Evolutionary conservation across 2,113 vertebrate genomes (phyloP).

Genomic region (Thamnophis sirtalis): DNA sequence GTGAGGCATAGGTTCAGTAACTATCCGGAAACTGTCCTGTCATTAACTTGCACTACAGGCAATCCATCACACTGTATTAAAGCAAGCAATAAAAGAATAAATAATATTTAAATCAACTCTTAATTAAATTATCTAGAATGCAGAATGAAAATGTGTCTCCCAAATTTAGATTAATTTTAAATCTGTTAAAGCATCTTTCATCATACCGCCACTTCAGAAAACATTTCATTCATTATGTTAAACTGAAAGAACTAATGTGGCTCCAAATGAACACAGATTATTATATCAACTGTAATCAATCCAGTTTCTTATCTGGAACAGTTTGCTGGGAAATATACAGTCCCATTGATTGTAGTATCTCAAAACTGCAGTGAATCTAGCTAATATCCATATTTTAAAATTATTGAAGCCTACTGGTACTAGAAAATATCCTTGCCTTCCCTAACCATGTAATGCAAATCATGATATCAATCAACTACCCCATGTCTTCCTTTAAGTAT

Average conservation of each 20-base stretch:
- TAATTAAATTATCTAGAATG: background rate
- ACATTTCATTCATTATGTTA: background rate
- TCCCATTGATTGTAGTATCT: background rate
- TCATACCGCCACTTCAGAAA: background rate
- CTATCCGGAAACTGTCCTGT: background rate
- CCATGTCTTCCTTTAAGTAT: background rate
- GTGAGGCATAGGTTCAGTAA: background rate
- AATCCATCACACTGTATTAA: background rate
- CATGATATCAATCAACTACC: background rate
- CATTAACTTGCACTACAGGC: background rate
- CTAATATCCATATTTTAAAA: background rate
- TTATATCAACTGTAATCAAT: background rate
- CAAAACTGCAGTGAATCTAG: background rate
- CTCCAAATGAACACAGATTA: background rate
- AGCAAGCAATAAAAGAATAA: background rate
- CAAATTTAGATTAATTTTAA: background rate
- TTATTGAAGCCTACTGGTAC: background rate
- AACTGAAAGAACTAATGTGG: background rate
- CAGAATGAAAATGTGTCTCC: background rate
- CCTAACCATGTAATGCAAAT: background rate
- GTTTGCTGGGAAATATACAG: background rate
- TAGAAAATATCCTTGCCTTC: background rate
- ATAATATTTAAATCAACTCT: conserved; percentile 1
- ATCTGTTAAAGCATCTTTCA: background rate
- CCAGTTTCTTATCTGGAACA: background rate